Percentiles rank a stretch among this genome's conserved stretches.
Evolutionary conservation across 2,797 vertebrate genomes (phyloP).

Genomic region (Benthosema pterotum): DNA sequence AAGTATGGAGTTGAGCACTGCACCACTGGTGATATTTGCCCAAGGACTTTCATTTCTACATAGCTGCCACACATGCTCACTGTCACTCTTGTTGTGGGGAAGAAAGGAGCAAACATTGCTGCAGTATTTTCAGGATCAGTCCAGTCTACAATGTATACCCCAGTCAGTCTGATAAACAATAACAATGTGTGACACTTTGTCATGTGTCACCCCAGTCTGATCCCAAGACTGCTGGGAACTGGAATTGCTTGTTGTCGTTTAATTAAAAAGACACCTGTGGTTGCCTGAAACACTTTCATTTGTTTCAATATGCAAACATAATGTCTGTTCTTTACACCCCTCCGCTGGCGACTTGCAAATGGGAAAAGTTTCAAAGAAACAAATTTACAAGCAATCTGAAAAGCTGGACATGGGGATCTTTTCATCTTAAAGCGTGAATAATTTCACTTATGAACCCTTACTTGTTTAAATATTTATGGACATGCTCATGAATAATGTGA

Average conservation of each 20-base stretch:
- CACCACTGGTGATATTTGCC: constrained; percentile 5
- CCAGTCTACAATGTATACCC: not conserved
- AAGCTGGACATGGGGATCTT: constrained; percentile 26
- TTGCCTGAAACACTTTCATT: constrained; percentile 61
- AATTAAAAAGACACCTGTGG: constrained; percentile 59
- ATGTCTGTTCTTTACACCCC: no score
- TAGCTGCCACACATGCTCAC: constrained; percentile 8
- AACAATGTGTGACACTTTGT: constrained; percentile 41
- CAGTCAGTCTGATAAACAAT: constrained; percentile 36
- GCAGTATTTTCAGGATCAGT: constrained; percentile 6
- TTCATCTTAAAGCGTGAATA: constrained; percentile 47
- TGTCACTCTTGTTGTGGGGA: constrained; percentile 5
- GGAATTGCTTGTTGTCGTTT: constrained; percentile 61
- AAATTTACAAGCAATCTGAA: constrained; percentile 37
- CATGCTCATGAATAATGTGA: constrained; percentile 67
- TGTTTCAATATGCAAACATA: constrained; percentile 60
- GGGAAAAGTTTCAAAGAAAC: constrained; percentile 55
- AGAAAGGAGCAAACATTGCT: not conserved
- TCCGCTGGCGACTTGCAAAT: constrained; percentile 34
- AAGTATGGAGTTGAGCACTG: not conserved
- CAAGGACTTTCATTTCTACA: constrained; percentile 3
- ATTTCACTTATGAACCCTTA: constrained; percentile 59
- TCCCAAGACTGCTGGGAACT: constrained; percentile 41
- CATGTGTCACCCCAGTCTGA: constrained; percentile 30
- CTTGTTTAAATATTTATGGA: constrained; percentile 64